Conservation (phyloP, 2,113 vertebrate species). For the Blennius ocellaris region DNA sequence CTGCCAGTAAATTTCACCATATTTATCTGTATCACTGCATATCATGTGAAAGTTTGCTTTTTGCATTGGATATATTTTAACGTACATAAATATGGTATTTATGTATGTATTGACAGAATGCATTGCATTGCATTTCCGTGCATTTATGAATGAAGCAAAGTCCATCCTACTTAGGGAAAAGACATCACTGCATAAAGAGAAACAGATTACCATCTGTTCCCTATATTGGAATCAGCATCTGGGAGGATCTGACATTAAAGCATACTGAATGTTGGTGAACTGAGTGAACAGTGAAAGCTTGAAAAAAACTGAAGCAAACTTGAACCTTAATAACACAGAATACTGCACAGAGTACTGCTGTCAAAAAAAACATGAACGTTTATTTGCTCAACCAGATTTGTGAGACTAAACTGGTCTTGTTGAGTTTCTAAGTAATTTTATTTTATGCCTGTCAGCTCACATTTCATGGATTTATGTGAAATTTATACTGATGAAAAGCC, state of each 20-base stretch:
- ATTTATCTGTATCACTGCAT: constrained; percentile 22
- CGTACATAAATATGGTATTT: not conserved
- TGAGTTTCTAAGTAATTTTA: constrained; percentile 10
- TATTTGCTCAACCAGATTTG: not conserved
- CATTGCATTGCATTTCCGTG: not conserved
- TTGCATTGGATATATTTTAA: constrained; percentile 2
- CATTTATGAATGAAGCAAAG: constrained; percentile 20
- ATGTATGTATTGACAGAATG: constrained; percentile 7
- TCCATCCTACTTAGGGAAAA: constrained; percentile 19
- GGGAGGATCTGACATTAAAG: constrained; percentile 13
- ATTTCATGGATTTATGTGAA: not conserved
- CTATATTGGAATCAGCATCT: constrained; percentile 27
- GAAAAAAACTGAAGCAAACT: constrained; percentile 18
- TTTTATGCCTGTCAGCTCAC: constrained; percentile 8
- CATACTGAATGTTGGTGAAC: constrained; percentile 24
- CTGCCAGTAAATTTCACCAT: constrained; percentile 24
- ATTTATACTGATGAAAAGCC: not conserved
- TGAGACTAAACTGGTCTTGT: not conserved
- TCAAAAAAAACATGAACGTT: not conserved
- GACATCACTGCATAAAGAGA: constrained; percentile 38
- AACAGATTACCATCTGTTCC: constrained; percentile 46
- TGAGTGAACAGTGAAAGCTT: too few species aligned
- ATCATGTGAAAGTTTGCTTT: constrained; percentile 28
- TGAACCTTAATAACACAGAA: too few species aligned
- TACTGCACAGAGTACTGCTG: not conserved